Conservation (phyloP, 35 echinoderm and acorn worm species). For the Heliocidaris erythrogramma region DNA sequence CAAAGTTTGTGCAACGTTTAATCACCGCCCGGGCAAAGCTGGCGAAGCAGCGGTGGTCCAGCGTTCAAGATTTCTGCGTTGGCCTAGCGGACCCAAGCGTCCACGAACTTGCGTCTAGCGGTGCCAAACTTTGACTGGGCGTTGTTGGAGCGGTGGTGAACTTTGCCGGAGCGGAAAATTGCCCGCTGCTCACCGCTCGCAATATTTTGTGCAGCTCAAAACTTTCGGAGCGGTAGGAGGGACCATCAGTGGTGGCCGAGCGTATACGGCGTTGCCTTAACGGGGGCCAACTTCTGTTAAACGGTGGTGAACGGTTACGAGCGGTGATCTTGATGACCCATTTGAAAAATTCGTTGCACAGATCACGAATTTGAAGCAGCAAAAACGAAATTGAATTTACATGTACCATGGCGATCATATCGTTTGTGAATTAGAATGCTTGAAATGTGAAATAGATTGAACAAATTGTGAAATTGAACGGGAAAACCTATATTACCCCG, state of each 20-base stretch:
- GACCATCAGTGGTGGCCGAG: constrained; percentile 35
- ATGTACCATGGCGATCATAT: too few relatives aligned
- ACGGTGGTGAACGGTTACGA: constrained; percentile 39
- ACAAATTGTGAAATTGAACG: too few relatives aligned
- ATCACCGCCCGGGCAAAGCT: constrained; percentile 28
- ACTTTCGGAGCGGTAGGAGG: constrained; percentile 39
- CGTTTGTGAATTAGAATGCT: too few relatives aligned
- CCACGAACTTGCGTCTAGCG: constrained; percentile 25
- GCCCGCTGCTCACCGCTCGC: constrained; percentile 27
- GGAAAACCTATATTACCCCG: too few relatives aligned
- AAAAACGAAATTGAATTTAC: too few relatives aligned
- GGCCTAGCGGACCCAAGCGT: constrained; percentile 36
- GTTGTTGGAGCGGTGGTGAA: constrained; percentile 31
- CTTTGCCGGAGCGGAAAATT: constrained; percentile 42
- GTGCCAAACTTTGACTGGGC: constrained; percentile 18
- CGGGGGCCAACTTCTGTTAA: constrained; percentile 35
- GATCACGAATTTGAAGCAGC: too few relatives aligned
- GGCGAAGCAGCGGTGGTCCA: constrained; percentile 41
- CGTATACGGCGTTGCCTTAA: constrained; percentile 42
- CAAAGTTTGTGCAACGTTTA: constrained; percentile 45
- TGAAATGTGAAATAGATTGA: too few relatives aligned
- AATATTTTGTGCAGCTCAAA: constrained; percentile 35
- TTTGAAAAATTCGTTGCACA: too few relatives aligned
- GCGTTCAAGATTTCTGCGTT: constrained; percentile 42
- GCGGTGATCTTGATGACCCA: too few relatives aligned